Conservation (phyloP, 2,113 vertebrate genomes). For the Jacana jacana region DNA sequence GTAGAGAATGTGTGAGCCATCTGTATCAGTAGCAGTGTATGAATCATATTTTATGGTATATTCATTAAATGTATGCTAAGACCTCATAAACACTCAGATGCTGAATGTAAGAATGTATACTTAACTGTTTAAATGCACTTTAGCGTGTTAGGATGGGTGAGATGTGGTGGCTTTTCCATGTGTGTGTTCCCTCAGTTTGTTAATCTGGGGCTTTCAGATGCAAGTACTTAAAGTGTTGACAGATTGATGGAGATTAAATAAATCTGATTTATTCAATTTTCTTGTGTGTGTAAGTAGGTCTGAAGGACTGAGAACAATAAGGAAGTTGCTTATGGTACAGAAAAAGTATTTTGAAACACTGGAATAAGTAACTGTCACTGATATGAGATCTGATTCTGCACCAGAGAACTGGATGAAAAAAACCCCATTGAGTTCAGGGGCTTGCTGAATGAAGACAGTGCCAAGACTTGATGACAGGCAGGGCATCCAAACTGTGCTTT, state of each 20-base stretch:
- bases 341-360: neutral
- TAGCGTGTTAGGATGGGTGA: neutral
- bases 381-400: neutral
- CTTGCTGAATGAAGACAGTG: neutral
- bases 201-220: neutral
- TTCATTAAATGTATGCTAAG: neutral
- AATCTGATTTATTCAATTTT: constrained; percentile 35
- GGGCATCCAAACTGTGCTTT: neutral
- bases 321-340: neutral
- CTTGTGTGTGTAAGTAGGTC: neutral
- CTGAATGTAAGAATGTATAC: neutral
- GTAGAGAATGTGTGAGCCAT: neutral
- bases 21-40: neutral
- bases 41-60: neutral
- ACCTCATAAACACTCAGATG: neutral
- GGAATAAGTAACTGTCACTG: neutral
- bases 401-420: neutral
- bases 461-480: neutral
- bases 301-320: neutral
- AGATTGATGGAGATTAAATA: constrained; percentile 5
- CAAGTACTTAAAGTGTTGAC: neutral
- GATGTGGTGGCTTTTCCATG: neutral
- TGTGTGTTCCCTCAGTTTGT: neutral
- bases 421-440: neutral
- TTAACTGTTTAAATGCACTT: neutral